Evolutionary conservation across 1,140 invertebrate genomes (phyloP), one percentile per base, ranked within the genome.

Genomic region (Neodiprion fabricii): DNA sequence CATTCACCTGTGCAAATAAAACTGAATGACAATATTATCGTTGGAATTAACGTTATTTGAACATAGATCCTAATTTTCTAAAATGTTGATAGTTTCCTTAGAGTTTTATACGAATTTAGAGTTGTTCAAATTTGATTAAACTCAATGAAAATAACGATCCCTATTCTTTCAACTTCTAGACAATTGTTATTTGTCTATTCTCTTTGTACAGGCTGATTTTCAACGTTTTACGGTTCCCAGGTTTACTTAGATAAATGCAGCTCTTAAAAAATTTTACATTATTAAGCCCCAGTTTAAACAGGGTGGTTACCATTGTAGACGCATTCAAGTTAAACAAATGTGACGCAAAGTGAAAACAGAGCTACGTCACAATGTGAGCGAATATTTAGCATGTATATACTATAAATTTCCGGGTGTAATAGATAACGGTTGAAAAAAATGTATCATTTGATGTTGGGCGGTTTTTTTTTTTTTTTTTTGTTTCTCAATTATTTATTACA

Each of bases 1-100:
- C 53, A 61, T 61, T 61, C 53, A 61, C 53, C 53, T 61, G 53
- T 61, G 53, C 53, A 61, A 61, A 61, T 17, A 61, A 61, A 40
- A 40, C 28, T 61, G 53, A 14, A 61, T 61, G 53, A 61, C 11
- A 40, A 40, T 40, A 61, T 61, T 61, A 61, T 12, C 8, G 53
- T 12, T 61, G n/a, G 8, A 12, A 17, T 61, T 17, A 61, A 17
- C 9, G 9, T 14, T 8, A 5, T 9, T 61, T 61, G 4, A 61
- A 61, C 9, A 61, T 61, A 61, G 3, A 17, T 61, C 11, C 9
- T 9, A 11, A 5, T 14, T 17, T 61, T 17, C 53, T 61, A 61
- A 61, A 14, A 61, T 14, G 53, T 12, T 14, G n/a, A 14, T 17
- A 14, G 53, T 17, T 61, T 61, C n/a, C 4, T 61, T 61, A 61